Evolutionary conservation across 2,113 vertebrate genomes (phyloP).

Genomic region (Ia io): DNA sequence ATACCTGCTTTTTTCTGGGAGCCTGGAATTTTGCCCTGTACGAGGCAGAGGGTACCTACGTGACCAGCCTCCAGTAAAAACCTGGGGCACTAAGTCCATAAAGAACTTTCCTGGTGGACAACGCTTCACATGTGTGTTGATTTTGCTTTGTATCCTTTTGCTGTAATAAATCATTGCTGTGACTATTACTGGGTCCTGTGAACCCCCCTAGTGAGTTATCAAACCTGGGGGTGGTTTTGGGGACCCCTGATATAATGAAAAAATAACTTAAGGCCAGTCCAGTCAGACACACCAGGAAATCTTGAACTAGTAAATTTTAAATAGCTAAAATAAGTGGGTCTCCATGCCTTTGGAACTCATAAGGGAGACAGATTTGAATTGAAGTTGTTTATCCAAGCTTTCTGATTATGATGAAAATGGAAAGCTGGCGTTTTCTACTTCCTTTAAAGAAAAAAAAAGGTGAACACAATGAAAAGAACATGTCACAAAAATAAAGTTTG

Average conservation of each 20-base stretch:
- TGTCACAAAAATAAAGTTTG: neutral
- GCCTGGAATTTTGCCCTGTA: neutral
- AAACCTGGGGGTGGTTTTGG: neutral
- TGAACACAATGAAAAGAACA: neutral
- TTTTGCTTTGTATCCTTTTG: neutral
- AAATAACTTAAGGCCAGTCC: neutral
- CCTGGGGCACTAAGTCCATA: neutral
- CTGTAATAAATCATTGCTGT: neutral
- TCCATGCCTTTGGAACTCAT: neutral
- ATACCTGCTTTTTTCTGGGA: neutral
- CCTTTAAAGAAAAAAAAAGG: slow-evolving; percentile 8
- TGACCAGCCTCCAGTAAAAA: neutral
- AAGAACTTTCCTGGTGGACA: neutral
- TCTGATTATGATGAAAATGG: neutral
- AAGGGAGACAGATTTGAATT: neutral
- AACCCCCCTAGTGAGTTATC: neutral
- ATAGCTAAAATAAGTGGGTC: neutral
- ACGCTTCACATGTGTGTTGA: neutral
- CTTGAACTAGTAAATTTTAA: neutral
- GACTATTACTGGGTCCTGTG: neutral
- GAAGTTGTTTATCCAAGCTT: neutral
- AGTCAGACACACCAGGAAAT: neutral
- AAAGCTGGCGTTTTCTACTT: neutral
- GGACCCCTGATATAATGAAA: neutral
- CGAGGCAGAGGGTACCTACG: neutral